Base-by-base conservation (phyloP, 2,888 invertebrate species). In the Drosophila silvestris region DNA sequence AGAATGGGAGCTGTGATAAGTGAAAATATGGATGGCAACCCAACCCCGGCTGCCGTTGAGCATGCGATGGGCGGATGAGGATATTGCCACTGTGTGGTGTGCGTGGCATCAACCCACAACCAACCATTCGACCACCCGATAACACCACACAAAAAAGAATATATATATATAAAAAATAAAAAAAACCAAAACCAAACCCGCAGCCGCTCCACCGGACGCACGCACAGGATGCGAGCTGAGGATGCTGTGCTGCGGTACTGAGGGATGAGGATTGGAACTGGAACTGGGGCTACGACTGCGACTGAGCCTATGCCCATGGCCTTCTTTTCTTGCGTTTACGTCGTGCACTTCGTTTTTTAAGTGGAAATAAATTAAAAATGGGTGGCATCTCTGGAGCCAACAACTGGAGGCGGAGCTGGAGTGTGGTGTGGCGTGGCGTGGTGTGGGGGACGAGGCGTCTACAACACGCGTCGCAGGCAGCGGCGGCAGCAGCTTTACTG, bases 361-460 rank as follows among this genome's bases (percentile, higher is more conserved):
- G 78, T 87, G 88, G 81, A 91, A 92, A 93, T 91, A 93, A 92
- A 93, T 93, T 93, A 92, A 90, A 93, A 92, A 91, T 91, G 91
- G 92, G 92, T 84, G 92, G 91, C 87, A 88, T 83, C 85, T 71
- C 79, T 62, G 33, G 16, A 51, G 37, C 63, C n/a, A 26, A 44
- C 14, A 33, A 47, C 57, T 57, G 39, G 28, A 39, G 57, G 39
- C 57, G 37, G 37, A 14, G 28, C 37, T 19, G 52, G 33, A 47
- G 5, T n/a, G 51, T 63, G 56, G 28, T 33, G 35, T 54, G 52
- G 53, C 22, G 7, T 26, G 54, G 47, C n/a, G 67, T 60, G 57
- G 30, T 26, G 28, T 56, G 56, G 67, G 61, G 39, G 60, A 51
- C 65, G 58, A 60, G 52, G 60, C 70, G 74, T 83, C 80, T 70